phyloP scores from a whole-genome alignment of 2,113 vertebrate species.

The Merops nubicus region DNA sequence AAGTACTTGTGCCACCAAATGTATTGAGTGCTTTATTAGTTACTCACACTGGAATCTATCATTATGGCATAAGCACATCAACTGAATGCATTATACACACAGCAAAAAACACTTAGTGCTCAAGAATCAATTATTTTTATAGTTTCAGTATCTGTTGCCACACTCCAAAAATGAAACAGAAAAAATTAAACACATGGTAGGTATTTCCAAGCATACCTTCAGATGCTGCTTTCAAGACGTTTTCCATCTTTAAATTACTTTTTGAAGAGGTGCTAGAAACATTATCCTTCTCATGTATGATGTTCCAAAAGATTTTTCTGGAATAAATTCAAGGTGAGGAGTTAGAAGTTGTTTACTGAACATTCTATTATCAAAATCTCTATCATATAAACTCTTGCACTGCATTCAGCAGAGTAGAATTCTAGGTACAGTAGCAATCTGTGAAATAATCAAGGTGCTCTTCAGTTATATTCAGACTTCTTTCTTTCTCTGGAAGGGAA shows the following conservation, averaged over 20 bases:
- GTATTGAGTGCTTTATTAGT: background rate
- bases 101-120: background rate
- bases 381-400: background rate
- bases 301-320: background rate
- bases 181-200: background rate
- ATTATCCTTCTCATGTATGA: background rate
- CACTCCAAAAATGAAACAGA: background rate
- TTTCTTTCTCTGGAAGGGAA: background rate
- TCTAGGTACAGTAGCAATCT: background rate
- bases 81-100: background rate
- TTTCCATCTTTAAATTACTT: background rate
- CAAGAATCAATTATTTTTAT: slow-evolving; percentile 15
- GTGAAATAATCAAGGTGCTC: background rate
- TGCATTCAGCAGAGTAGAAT: background rate
- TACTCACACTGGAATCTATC: background rate
- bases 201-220: background rate
- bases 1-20: background rate
- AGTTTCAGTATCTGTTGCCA: background rate
- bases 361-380: background rate
- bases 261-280: background rate
- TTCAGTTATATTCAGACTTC: background rate
- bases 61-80: background rate
- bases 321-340: background rate
- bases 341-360: background rate
- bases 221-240: background rate